A percentile compares a stretch with the other conserved stretches of the same genome.
Conservation (phyloP, 2,888 invertebrate genomes). For the Coleophora flavipennella region DNA sequence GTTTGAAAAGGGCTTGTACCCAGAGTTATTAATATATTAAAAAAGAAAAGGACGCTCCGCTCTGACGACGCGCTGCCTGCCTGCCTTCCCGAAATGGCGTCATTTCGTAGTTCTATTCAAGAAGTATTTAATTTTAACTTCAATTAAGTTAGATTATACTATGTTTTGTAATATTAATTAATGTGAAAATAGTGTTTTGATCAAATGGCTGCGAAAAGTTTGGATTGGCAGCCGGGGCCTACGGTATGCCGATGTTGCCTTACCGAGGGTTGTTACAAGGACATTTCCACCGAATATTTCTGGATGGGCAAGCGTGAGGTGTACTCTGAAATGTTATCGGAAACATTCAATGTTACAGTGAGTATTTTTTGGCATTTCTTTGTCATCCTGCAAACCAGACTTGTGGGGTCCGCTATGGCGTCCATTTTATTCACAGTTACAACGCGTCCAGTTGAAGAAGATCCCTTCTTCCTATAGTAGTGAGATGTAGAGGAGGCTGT, state of each 20-base stretch:
- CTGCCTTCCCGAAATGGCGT: no score
- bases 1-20: no score
- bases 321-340: slow-evolving; percentile 56
- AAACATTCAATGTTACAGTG: slow-evolving; percentile 49
- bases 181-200: no score
- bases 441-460: slow-evolving; percentile 19
- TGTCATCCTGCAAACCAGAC: background rate
- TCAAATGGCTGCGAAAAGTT: slow-evolving; percentile 46
- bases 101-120: no score
- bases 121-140: no score
- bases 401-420: slow-evolving; percentile 22
- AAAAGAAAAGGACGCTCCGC: no score
- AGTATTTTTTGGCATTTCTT: slow-evolving; percentile 21
- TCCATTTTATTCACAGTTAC: slow-evolving; percentile 35
- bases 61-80: no score
- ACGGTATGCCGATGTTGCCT: slow-evolving; percentile 63
- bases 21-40: no score
- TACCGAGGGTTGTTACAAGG: slow-evolving; percentile 60
- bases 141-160: no score
- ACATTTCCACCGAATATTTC: slow-evolving; percentile 65
- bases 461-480: no score
- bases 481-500: no score
- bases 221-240: slow-evolving; percentile 60
- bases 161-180: no score
- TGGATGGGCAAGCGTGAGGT: slow-evolving; percentile 68